Base-by-base conservation (phyloP, 2,888 invertebrate genomes). In the Rhyacophila evoluta region DNA sequence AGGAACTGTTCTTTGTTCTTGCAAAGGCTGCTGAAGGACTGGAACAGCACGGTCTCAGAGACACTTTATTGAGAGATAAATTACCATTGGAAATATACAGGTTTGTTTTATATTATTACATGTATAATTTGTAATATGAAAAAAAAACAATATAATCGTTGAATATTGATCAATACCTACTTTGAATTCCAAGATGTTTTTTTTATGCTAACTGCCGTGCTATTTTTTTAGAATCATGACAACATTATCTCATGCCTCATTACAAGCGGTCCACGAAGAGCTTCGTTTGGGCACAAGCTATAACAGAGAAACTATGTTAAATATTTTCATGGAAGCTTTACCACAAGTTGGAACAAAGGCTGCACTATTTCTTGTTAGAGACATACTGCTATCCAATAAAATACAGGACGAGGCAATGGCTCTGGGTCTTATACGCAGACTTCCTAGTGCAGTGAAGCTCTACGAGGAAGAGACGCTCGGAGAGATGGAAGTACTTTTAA, bases 241-340 rank as follows among this genome's bases (percentile, higher is more conserved):
- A 0, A 87, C 86, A 33, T 83, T 90, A 0, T 85, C 86, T 38
- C 87, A 87, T 81, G 84, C 86, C 0, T 86, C 86, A 0, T 83
- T 90, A 0, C 85, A 85, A 67, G 87, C 87, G 29, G 85, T 92
- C 0, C 92, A 92, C 83, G 88, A 89, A 3, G 91, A 92, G 81
- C 86, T 92, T 27, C 91, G 91, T 1, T 86, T 92, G 0, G 94
- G 94, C 0, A 94, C 94, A 1, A 94, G 94, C 82, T 94, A 94
- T 83, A 92, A 93, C 29, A 90, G 94, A 85, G 94, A 94, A 85
- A 94, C 94, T 0, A 91, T 93, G 27, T 90, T 93, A 69, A 94
- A 94, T 84, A 92, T 94, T 84, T 94, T 94, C 84, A 86, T 94
- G 83, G 94, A 94, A 85, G 91, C 93, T 0, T 87, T 94, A 36